These are phyloP conservation scores for Elmis aenea DNA, from an alignment of 2,888 invertebrate species.

Conservation along the genomic window DNA sequence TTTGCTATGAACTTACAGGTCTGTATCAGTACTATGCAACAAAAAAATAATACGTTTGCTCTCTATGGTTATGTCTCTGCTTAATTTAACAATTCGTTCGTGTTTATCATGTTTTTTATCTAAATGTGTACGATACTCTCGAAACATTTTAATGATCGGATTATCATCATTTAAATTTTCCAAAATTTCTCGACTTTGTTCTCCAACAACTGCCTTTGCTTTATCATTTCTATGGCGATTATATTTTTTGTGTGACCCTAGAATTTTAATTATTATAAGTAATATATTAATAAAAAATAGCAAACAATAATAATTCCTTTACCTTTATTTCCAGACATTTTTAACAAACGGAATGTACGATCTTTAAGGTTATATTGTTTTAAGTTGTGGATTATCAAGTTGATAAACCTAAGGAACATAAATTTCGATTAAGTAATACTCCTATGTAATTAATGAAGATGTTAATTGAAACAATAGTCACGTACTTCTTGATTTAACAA, in stretches of 20 bases:
- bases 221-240: slow-evolving; percentile 19
- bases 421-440: too few species aligned
- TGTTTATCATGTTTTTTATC: slow-evolving; percentile 77
- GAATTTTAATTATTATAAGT: slow-evolving; percentile 22
- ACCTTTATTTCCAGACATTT: slow-evolving; percentile 12
- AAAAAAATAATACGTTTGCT: slow-evolving; percentile 86
- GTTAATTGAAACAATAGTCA: too few species aligned
- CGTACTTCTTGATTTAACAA: too few species aligned
- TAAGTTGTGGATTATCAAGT: too few species aligned
- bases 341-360: too few species aligned
- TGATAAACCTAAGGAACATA: too few species aligned
- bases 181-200: slow-evolving; percentile 45
- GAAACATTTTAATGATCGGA: slow-evolving; percentile 58
- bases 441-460: too few species aligned
- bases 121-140: slow-evolving; percentile 58
- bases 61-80: slow-evolving; percentile 82
- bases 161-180: slow-evolving; percentile 49
- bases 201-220: slow-evolving; percentile 37
- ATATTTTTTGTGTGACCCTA: slow-evolving; percentile 19
- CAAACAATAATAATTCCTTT: not conserved
- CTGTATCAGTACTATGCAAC: slow-evolving; percentile 65
- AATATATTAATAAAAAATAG: not conserved
- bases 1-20: slow-evolving; percentile 38
- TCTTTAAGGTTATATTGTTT: too few species aligned
- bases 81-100: slow-evolving; percentile 75